Base-by-base conservation (phyloP, 2,888 invertebrate species). In the Pedicia rivosa region DNA sequence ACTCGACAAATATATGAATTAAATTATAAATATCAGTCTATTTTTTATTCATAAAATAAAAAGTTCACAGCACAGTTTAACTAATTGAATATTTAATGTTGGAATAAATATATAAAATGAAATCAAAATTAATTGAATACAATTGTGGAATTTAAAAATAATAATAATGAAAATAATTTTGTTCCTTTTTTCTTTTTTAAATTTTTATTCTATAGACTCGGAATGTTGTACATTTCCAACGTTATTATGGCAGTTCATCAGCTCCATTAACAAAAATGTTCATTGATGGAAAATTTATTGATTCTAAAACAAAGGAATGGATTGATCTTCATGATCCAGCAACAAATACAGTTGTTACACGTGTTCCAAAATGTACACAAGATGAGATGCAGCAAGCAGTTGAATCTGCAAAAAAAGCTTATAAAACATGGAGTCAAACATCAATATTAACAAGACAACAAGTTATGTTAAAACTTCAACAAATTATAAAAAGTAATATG, bases 271-370 rank as follows among this genome's bases (percentile, higher is more conserved):
- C 91, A 15, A 95, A 97, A 63, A 72, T 95, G 41, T 98, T 86
- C 63, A 88, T 98, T 48, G 80, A 97, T 68, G 95, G 95, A 38
- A 77, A 94, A 60, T 84, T 86, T 62, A 68, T 78, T 15, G 95
- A 98, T 43, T 98, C 97, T 0, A 83, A 92, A 59, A 74, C 94
- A 1, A 77, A 64, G 15, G 81, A 95, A 50, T 98, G 90, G 82
- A 84, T 95, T 50, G 94, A 97, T 51, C 72, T 99, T 8, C 83
- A 86, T 46, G 84, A 98, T 63, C 98, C 98, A 30, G 91, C 91
- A 4, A 91, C 90, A 31, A 90, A 91, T 66, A 74, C 87, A 63
- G 59, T 82, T 20, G 68, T 83, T 39, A 73, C 76, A 40, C 71
- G 80, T 46, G 94, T 97, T 20, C 98, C 98, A 38, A 83, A 90